Percentiles rank a stretch among this genome's conserved stretches.
Evolutionary conservation across 1,140 invertebrate genomes (phyloP).

Genomic region (Caligus rogercresseyi): DNA sequence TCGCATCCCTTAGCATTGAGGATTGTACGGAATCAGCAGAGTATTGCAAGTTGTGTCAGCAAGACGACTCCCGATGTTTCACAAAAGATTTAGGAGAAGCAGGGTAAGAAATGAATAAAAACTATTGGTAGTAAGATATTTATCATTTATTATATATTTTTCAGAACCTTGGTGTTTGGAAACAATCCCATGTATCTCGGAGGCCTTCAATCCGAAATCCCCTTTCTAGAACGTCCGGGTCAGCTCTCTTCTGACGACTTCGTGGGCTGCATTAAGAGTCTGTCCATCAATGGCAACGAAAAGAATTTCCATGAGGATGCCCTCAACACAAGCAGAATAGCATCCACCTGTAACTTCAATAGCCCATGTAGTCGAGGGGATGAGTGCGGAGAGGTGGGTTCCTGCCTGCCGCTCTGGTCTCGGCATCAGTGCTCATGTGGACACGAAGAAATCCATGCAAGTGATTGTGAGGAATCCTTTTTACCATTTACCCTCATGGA

Average conservation of each 20-base stretch:
- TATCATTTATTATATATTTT: constrained; percentile 26
- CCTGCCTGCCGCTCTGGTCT: constrained; percentile 64
- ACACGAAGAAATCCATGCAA: constrained; percentile 45
- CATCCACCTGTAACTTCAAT: constrained; percentile 48
- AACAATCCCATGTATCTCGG: constrained; percentile 66
- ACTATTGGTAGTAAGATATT: constrained; percentile 16
- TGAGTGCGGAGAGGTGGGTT: constrained; percentile 43
- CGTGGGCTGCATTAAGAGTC: constrained; percentile 75
- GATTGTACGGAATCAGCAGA: constrained; percentile 46
- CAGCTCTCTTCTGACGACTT: constrained; percentile 79
- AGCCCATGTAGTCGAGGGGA: constrained; percentile 27
- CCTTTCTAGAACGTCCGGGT: constrained; percentile 61
- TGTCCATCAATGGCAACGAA: constrained; percentile 58
- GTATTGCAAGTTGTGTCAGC: constrained; percentile 59
- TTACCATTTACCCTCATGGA: constrained; percentile 55
- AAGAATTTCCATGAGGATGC: constrained; percentile 23
- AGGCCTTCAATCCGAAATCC: constrained; percentile 59
- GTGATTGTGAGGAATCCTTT: constrained; percentile 55
- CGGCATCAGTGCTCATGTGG: constrained; percentile 36
- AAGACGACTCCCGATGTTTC: constrained; percentile 58
- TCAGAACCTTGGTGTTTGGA: constrained; percentile 76
- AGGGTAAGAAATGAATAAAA: not conserved
- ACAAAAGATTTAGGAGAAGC: constrained; percentile 30
- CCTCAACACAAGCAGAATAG: constrained; percentile 56
- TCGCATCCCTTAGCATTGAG: constrained; percentile 61